phyloP scores from a whole-genome alignment of 2,113 vertebrate genomes.

The Phycodurus eques region DNA sequence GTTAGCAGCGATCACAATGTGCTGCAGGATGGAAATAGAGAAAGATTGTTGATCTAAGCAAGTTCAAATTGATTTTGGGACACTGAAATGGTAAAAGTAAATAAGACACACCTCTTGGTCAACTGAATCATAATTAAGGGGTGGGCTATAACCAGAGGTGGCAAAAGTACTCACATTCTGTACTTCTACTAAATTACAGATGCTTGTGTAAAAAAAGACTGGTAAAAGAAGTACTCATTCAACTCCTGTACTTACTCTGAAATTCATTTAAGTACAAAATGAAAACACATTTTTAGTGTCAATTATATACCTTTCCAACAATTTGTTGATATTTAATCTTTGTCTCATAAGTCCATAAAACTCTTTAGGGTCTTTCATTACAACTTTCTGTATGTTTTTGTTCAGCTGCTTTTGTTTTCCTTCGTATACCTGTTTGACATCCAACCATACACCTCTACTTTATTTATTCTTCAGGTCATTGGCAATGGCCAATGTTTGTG shows the following conservation, averaged over 20 bases:
- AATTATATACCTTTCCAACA: too few species aligned
- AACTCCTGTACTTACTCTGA: neutral
- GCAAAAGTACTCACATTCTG: neutral
- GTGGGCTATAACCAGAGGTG: neutral
- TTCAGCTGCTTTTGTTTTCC: too few species aligned
- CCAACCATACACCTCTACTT: too few species aligned
- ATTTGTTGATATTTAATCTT: too few species aligned
- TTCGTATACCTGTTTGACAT: too few species aligned
- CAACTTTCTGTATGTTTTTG: too few species aligned
- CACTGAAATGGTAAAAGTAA: neutral
- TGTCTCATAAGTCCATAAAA: too few species aligned
- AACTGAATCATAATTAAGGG: neutral
- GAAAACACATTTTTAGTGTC: neutral
- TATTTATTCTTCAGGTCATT: too few species aligned
- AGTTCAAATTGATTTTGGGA: neutral
- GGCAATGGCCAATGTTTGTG: too few species aligned
- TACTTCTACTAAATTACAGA: neutral
- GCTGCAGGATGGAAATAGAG: neutral
- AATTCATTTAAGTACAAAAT: neutral
- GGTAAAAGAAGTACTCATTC: neutral
- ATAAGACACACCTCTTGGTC: neutral
- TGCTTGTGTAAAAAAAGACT: neutral
- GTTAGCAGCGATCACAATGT: slow-evolving; percentile 21
- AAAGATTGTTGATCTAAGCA: neutral
- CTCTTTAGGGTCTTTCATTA: too few species aligned